Base-by-base conservation (phyloP, 1,140 invertebrate genomes). In the Cataglyphis hispanica region DNA sequence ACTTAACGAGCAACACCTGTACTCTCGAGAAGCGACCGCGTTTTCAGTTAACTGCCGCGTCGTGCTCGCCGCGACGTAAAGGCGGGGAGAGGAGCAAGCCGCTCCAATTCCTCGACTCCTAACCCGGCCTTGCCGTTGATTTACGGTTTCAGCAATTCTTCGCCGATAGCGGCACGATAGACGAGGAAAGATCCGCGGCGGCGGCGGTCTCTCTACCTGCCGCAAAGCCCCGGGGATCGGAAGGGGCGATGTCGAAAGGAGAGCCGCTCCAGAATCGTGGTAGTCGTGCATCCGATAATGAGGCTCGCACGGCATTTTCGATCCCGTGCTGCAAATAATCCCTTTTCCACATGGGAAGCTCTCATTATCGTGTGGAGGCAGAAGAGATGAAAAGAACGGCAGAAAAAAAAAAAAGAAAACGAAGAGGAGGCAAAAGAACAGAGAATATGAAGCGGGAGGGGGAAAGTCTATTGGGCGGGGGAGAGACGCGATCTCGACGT, bases 311-410 rank as follows among this genome's bases (percentile, higher is more conserved):
- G 81, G 89, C 83, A 90, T 90, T 88, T 92, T 92, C 87, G 90
- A 90, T 91, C 92, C 89, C 87, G 91, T 92, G 91, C 88, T 89
- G 91, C 90, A 93, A 93, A 93, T 93, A 90, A 90, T 90, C 88
- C 86, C 83, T 92, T 88, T 91, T 91, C 93, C 86, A 93, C 93
- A 93, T 94, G 92, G 93, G 93, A 92, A 93, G 92, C 92, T 89
- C 90, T 93, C 91, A 92, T 94, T 93, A 93, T 86, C 92, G 87
- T 87, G 87, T 85, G 43, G 88, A 87, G 74, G 69, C 43, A 56
- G 46, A 34, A 56, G 85, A 67, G 46, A 69, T 58, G 50, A 31
- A 60, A 86, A 70, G 40, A 87, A 58, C 70, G 58, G 53, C 37
- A 37, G 76, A 46, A 58, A 53, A 72, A 64, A 50, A 50, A 16